A percentile compares a stretch with the other conserved stretches of the same genome.
These are phyloP conservation scores for Chydorus sphaericus DNA, from an alignment of 2,888 invertebrate genomes.

Conservation along the genomic window DNA sequence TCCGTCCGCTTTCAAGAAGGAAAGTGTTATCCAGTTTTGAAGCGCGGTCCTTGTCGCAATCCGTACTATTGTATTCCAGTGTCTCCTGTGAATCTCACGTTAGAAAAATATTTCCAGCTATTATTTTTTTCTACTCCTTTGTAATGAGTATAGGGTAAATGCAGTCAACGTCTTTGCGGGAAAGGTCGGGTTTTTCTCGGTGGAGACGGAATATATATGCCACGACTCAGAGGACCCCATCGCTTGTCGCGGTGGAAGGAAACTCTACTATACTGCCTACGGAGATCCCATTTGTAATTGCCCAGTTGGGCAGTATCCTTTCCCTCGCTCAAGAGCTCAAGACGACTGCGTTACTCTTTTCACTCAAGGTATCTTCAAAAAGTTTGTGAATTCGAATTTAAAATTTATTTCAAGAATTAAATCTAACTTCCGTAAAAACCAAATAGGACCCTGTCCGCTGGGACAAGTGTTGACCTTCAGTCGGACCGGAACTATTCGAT, in stretches of 20 bases:
- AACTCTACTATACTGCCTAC: slow-evolving; percentile 13
- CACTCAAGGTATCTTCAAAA: slow-evolving; percentile 14
- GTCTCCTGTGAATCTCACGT: too few species aligned
- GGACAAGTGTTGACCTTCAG: neutral
- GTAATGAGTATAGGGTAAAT: neutral
- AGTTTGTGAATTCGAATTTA: too few species aligned
- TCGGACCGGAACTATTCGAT: neutral
- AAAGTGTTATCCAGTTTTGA: slow-evolving; percentile 6
- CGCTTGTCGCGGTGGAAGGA: slow-evolving; percentile 10
- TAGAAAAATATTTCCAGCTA: too few species aligned
- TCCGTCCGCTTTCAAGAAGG: slow-evolving; percentile 5
- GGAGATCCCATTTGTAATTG: slow-evolving; percentile 14
- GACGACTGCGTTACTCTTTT: slow-evolving; percentile 12
- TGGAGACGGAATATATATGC: slow-evolving; percentile 7
- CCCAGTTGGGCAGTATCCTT: slow-evolving; percentile 11
- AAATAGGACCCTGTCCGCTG: neutral
- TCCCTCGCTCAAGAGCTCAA: slow-evolving; percentile 1
- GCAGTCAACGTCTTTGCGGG: slow-evolving; percentile 9
- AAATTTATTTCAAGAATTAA: too few species aligned
- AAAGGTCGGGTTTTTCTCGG: slow-evolving; percentile 8
- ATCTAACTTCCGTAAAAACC: neutral
- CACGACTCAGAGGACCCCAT: slow-evolving; percentile 10
- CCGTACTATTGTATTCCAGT: slow-evolving; percentile 11
- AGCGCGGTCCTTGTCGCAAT: slow-evolving; percentile 7
- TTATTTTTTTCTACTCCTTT: too few species aligned